These are phyloP conservation scores for Stichodactyla mertensii DNA, from an alignment of 64 coral and sea anemone species.

Conservation along the genomic window DNA sequence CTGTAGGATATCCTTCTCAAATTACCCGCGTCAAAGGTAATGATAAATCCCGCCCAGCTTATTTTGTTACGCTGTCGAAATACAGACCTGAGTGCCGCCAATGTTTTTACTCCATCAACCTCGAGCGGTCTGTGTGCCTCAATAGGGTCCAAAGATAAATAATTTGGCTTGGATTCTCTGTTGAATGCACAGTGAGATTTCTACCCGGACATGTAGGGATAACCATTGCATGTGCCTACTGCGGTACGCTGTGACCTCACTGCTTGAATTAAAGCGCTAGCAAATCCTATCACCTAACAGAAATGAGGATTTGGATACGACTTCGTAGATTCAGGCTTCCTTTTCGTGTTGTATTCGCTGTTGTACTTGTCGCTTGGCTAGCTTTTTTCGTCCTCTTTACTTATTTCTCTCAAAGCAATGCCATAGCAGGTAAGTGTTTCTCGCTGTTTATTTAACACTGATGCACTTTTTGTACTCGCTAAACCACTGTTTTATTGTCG, in stretches of 20 bases:
- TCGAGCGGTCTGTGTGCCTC: not conserved
- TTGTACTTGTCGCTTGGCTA: not conserved
- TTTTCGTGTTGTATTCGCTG: not conserved
- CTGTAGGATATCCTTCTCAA: not conserved
- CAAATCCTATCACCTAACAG: not conserved
- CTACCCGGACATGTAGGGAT: not conserved
- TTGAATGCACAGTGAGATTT: not conserved
- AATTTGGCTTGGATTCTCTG: not conserved
- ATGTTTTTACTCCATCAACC: not conserved
- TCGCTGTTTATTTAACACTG: not conserved
- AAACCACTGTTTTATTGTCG: not conserved
- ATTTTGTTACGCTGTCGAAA: not conserved
- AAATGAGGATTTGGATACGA: constrained; percentile 1
- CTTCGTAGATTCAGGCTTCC: not conserved
- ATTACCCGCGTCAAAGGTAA: not conserved
- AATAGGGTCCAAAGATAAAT: not conserved
- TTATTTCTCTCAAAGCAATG: not conserved
- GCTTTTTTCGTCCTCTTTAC: not conserved
- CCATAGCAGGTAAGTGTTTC: not conserved
- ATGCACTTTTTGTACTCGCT: not conserved
- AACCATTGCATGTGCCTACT: not conserved
- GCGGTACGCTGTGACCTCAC: not conserved
- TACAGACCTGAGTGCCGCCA: not conserved
- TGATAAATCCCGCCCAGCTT: not conserved
- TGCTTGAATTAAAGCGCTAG: not conserved